A percentile compares a stretch with the other conserved stretches of the same genome.
These are phyloP conservation scores for Setophaga kirtlandii DNA, from an alignment of 2,113 vertebrate species.

Conservation along the genomic window DNA sequence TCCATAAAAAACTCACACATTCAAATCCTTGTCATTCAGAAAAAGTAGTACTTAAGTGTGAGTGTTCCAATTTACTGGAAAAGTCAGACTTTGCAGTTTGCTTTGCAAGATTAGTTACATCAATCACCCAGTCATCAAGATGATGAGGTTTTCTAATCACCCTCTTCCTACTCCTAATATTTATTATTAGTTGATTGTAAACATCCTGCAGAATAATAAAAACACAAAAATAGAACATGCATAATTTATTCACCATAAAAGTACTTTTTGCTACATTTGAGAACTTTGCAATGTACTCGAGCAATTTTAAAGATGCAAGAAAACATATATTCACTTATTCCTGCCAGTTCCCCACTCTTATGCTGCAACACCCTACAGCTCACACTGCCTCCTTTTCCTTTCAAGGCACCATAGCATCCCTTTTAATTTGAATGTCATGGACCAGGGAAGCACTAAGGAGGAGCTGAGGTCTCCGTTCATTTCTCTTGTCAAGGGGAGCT, in stretches of 20 bases:
- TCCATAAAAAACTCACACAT: not conserved
- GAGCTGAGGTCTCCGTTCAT: rapidly evolving
- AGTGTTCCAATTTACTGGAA: not conserved
- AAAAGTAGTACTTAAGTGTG: not conserved
- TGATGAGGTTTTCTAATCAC: slow-evolving; percentile 11
- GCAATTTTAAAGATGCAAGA: not conserved
- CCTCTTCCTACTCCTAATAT: slow-evolving; percentile 2
- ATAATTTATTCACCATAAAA: not conserved
- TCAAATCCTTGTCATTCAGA: not conserved
- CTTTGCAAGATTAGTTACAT: not conserved
- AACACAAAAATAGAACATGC: not conserved
- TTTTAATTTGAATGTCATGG: not conserved
- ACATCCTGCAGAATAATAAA: slow-evolving; percentile 39
- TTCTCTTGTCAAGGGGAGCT: not conserved
- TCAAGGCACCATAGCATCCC: not conserved
- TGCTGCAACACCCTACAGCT: not conserved
- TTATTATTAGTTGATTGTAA: slow-evolving; percentile 35
- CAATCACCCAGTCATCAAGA: slow-evolving; percentile 2
- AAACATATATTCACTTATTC: not conserved
- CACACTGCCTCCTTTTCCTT: not conserved
- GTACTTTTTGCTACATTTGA: not conserved
- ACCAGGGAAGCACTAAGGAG: not conserved
- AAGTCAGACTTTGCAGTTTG: not conserved
- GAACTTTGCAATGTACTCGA: not conserved
- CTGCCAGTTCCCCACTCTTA: not conserved